A percentile compares a stretch with the other conserved stretches of the same genome.
Evolutionary conservation across 2,113 vertebrate species (phyloP).

Genomic region (Bucco capensis): DNA sequence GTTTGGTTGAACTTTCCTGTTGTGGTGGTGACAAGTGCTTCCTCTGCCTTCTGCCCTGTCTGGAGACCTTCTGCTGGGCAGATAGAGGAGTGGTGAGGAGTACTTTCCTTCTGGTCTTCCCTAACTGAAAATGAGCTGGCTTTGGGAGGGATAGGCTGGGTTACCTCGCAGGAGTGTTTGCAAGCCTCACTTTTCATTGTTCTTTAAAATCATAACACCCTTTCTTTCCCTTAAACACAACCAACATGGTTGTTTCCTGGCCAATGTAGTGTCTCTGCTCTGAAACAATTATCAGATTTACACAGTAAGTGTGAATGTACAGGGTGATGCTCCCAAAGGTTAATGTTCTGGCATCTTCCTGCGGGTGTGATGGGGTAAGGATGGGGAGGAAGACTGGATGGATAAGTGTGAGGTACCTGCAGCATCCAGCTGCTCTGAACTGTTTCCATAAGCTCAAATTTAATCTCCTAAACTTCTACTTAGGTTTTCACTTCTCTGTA

Average conservation of each 20-base stretch:
- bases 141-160: not conserved
- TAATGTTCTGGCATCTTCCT: not conserved
- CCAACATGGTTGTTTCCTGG: rapidly evolving
- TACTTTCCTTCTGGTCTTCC: not conserved
- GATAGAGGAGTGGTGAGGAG: not conserved
- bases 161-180: not conserved
- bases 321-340: not conserved
- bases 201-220: not conserved
- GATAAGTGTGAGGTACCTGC: rapidly evolving
- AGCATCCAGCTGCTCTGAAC: not conserved
- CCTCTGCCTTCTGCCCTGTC: not conserved
- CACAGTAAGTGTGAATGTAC: not conserved
- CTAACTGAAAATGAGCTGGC: rapidly evolving
- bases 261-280: not conserved
- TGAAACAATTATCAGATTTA: not conserved
- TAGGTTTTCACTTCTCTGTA: not conserved
- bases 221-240: not conserved
- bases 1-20: not conserved
- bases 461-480: not conserved
- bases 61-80: not conserved
- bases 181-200: not conserved
- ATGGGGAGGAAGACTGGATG: not conserved
- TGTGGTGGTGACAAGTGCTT: not conserved
- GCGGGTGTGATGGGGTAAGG: not conserved
- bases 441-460: not conserved